Evolutionary conservation across 2,888 invertebrate genomes (phyloP), one percentile per base, ranked within the genome.

Genomic region (Spialia ferax): DNA sequence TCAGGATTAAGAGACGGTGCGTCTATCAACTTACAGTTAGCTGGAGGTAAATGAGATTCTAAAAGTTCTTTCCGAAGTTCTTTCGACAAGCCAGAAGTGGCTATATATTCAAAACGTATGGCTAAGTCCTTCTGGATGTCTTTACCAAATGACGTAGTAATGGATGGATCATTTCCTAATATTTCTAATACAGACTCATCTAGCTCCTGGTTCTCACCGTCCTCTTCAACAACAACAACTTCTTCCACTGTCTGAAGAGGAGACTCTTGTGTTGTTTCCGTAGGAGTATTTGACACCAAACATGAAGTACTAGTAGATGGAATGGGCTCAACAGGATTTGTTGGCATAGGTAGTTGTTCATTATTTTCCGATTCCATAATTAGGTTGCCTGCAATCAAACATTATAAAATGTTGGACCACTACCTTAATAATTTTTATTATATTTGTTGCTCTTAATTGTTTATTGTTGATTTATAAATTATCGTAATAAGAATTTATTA

Each of bases 31-130:
- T n/a, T 54, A 7, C 54, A 54, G 15, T 54, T 54, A 29, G 23
- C 54, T 54, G 54, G 54, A 23, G 54, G 26, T 54, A 54, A 54
- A 23, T 54, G 54, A 6, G 54, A 54, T 2, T 54, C 54, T 54
- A 54, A 54, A 29, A 54, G 54, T 54, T 54, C 54, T 26, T 54
- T 54, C 7, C 54, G 29, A 54, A 54, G n/a, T 23, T 54, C 29
- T 23, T 54, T 29, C 3, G 45, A 10, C 45, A 45, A 45, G 10
- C 45, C 45, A 45, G 45, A 45, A 45, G 45, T 45, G 18, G 45
- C 45, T 45, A 45, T 45, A 45, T 45, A 18, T 45, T 45, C 45
- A 45, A 45, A 45, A 10, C 45, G 45, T 45, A 45, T 45, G 18
- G 45, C 18, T 11, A 45, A 45, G 18, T 45, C 45, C 45, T 45